Evolutionary conservation across 2,888 invertebrate genomes (phyloP).

Genomic region (Cryptus viduatorius): DNA sequence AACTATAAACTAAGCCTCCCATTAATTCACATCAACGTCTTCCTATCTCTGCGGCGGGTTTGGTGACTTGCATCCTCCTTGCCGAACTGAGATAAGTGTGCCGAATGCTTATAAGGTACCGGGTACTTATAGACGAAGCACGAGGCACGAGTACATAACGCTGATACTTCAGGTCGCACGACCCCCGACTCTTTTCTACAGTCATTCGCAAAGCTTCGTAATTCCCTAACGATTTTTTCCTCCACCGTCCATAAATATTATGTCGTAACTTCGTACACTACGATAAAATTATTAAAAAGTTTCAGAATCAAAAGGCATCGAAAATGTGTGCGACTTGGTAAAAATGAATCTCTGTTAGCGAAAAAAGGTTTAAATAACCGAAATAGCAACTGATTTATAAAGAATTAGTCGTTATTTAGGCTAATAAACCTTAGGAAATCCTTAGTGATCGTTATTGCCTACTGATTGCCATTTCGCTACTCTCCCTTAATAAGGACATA

Average conservation of each 20-base stretch:
- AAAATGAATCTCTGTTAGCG: too few relatives aligned
- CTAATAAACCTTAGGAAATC: too few relatives aligned
- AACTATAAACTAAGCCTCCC: constrained; percentile 83
- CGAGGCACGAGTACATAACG: background rate
- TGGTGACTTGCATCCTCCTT: constrained; percentile 84
- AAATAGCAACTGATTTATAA: too few relatives aligned
- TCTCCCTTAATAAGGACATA: too few relatives aligned
- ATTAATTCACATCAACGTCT: constrained; percentile 85
- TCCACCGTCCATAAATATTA: background rate
- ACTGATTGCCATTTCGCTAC: too few relatives aligned
- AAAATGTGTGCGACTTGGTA: too few relatives aligned
- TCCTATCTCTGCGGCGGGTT: constrained; percentile 77
- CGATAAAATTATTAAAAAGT: too few relatives aligned
- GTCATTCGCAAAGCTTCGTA: background rate
- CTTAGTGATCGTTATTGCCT: too few relatives aligned
- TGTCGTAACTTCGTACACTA: too few relatives aligned
- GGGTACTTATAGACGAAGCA: background rate
- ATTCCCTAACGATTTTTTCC: background rate
- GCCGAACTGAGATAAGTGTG: constrained; percentile 79
- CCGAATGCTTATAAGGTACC: constrained; percentile 41
- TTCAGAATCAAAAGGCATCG: background rate
- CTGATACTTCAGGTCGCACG: background rate
- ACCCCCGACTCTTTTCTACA: background rate
- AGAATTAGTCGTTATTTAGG: too few relatives aligned
- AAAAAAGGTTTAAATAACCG: too few relatives aligned